Evolutionary conservation across 2,797 vertebrate species (phyloP), one percentile per base, ranked within the genome.

Genomic region (Erethizon dorsatum): DNA sequence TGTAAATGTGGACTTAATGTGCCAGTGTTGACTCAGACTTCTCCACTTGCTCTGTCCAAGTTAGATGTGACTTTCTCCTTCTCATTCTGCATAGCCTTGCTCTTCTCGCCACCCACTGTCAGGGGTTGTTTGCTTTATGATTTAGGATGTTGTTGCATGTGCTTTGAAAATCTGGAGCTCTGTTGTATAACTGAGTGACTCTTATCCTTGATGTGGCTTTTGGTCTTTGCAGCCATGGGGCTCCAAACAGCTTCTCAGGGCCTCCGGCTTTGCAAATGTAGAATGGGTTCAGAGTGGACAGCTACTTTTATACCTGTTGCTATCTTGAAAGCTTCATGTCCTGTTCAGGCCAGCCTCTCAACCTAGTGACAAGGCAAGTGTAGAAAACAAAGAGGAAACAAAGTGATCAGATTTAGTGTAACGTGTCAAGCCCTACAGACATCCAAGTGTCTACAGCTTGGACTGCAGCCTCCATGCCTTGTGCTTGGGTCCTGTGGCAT

Each of bases 341-440:
- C 2, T 57, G 0, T 69, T 73, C 37, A 96, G 33, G 14, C n/a
- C 54, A 28, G 3, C 11, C 41, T 75, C 67, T 92, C 73, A 45
- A 50, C 9, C 18, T 65, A 33, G 41, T 71, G 45, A 50, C 14
- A 24, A 92, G 63, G 5, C 8, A 33, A 14, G 26, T 13, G 10
- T 28, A 47, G 63, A 79, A 89, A 89, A 79, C 57, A 77, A 88
- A 94, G 59, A 24, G 71, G 65, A 95, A 94, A 20, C 7, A 4
- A 45, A 96, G 2, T 41, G 17, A 28, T 73, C 13, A 50, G 15
- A 45, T 50, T 50, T 52, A 93, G 24, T 41, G 28, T 77, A 59
- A 45, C 33, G 63, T 12, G 24, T 69, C 37, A 31, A 78, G 54
- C 83, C 33, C 20, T 63, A 33, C 26, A 87, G 28, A 14, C 18